Evolutionary conservation across 2,888 invertebrate genomes (phyloP).

Genomic region (Dasypolia templi): DNA sequence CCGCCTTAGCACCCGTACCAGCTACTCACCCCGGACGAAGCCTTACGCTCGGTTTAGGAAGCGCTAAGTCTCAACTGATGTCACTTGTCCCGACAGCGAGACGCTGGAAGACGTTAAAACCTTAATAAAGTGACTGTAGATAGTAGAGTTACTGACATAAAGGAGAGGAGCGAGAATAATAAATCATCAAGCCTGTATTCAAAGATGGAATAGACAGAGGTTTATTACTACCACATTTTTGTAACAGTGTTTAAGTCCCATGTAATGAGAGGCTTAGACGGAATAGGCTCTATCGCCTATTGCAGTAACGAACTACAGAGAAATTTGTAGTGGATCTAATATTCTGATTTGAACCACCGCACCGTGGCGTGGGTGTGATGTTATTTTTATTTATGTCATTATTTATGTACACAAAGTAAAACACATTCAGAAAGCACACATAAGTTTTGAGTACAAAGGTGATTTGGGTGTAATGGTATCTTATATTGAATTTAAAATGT

Average conservation of each 20-base stretch:
- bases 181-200: neutral
- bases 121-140: constrained; percentile 16
- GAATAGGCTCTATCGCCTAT: too few species aligned
- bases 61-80: constrained; percentile 17
- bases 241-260: neutral
- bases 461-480: neutral
- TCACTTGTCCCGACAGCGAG: neutral
- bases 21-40: neutral
- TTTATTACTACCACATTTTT: neutral
- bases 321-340: neutral
- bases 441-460: neutral
- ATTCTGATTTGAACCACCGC: neutral
- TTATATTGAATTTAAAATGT: neutral
- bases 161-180: neutral
- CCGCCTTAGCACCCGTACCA: neutral
- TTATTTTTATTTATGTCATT: neutral
- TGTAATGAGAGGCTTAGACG: too few species aligned
- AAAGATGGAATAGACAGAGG: neutral
- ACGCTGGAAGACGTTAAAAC: constrained; percentile 24
- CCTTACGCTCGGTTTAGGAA: constrained; percentile 15
- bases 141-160: neutral
- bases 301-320: too few species aligned
- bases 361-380: too few species aligned
- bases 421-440: neutral
- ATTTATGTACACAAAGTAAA: neutral